These are phyloP conservation scores for Oreochromis niloticus DNA, from an alignment of 2,113 vertebrate species.

Conservation along the genomic window DNA sequence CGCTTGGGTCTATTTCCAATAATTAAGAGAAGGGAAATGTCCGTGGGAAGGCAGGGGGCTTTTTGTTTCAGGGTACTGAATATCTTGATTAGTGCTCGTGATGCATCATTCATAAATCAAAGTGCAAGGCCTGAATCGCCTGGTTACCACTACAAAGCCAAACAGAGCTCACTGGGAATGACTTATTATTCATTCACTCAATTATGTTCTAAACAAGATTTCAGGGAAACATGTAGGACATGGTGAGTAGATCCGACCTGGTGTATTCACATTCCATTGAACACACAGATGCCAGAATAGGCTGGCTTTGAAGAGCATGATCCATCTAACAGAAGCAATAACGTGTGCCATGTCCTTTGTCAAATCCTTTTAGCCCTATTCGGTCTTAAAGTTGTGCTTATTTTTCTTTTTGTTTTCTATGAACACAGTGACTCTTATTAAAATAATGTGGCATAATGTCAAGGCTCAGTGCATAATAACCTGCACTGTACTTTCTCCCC, in stretches of 20 bases:
- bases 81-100: conserved; percentile 29
- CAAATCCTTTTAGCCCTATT: background rate
- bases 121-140: conserved; percentile 15
- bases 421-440: background rate
- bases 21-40: conserved; percentile 30
- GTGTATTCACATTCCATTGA: background rate
- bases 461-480: background rate
- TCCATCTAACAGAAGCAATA: background rate
- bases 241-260: background rate
- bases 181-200: conserved; percentile 44
- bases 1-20: conserved; percentile 24
- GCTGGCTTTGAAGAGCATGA: background rate
- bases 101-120: conserved; percentile 60
- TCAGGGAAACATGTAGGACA: background rate
- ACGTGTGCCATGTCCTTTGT: background rate
- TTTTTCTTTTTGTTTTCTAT: background rate
- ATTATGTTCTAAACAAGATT: conserved; percentile 11
- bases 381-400: background rate
- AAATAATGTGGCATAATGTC: background rate
- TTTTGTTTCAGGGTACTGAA: conserved; percentile 21
- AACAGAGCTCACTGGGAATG: conserved; percentile 11
- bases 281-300: background rate
- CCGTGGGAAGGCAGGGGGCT: background rate
- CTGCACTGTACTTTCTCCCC: background rate
- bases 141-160: conserved; percentile 46